A percentile compares a stretch with the other conserved stretches of the same genome.
Evolutionary conservation across 2,113 vertebrate genomes (phyloP).

Genomic region (Pampusana beccarii): DNA sequence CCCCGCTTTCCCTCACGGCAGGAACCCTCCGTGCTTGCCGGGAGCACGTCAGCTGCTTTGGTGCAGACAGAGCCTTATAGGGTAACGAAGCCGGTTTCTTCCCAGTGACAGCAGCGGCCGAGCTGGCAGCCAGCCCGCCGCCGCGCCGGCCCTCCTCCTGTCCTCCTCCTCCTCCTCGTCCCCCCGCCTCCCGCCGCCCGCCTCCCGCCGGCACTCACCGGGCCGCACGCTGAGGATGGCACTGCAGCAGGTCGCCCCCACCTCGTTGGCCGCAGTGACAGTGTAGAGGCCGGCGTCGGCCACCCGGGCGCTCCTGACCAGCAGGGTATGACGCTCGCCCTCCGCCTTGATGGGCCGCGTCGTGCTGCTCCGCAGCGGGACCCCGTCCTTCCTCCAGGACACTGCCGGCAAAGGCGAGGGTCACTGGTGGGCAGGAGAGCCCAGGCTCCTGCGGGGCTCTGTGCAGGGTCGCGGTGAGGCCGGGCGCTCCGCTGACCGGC

Average conservation of each 20-base stretch:
- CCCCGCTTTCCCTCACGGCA: neutral
- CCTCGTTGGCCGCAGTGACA: slow-evolving; percentile 87
- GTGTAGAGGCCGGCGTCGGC: slow-evolving; percentile 87
- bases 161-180: too few species aligned
- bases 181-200: neutral
- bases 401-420: slow-evolving; percentile 70
- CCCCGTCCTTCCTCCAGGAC: slow-evolving; percentile 87
- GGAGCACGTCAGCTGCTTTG: slow-evolving; percentile 53
- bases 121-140: slow-evolving; percentile 27
- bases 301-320: slow-evolving; percentile 81
- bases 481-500: neutral
- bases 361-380: slow-evolving; percentile 64
- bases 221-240: slow-evolving; percentile 86
- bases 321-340: slow-evolving; percentile 89
- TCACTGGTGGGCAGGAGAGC: neutral
- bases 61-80: slow-evolving; percentile 78
- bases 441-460: neutral
- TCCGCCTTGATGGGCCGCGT: slow-evolving; percentile 86
- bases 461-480: neutral
- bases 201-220: slow-evolving; percentile 71
- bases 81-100: slow-evolving; percentile 74
- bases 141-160: neutral
- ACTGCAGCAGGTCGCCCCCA: slow-evolving; percentile 85
- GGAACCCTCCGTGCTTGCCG: neutral
- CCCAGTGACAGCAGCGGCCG: slow-evolving; percentile 30